Conservation (phyloP, 2,888 invertebrate genomes). For the Plagodis dolabraria region DNA sequence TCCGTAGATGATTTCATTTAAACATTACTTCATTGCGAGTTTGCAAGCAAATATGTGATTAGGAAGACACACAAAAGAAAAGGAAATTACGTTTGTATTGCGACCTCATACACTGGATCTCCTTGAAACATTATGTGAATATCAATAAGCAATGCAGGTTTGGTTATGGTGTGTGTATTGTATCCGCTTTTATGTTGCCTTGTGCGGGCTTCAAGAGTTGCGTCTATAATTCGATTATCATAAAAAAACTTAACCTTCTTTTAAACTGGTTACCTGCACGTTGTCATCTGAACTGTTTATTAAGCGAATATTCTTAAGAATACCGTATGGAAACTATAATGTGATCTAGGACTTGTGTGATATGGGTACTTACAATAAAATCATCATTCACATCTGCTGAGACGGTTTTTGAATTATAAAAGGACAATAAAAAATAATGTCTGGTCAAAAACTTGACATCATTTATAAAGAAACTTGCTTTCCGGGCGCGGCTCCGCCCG, state of each 20-base stretch:
- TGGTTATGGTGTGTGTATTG: conserved; percentile 31
- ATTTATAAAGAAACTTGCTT: too few species aligned
- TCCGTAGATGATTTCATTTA: conserved; percentile 14
- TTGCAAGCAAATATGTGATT: conserved; percentile 29
- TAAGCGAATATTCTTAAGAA: too few species aligned
- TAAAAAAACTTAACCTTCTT: background rate
- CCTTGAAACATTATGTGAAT: conserved; percentile 40
- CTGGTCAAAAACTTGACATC: too few species aligned
- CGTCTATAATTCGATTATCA: background rate
- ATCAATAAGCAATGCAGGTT: conserved; percentile 31
- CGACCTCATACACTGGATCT: conserved; percentile 34
- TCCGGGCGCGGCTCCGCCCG: too few species aligned
- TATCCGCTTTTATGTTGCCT: conserved; percentile 35
- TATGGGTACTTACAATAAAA: too few species aligned
- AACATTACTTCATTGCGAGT: conserved; percentile 16
- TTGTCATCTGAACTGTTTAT: too few species aligned
- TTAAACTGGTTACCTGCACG: too few species aligned
- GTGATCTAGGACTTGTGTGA: too few species aligned
- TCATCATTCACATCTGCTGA: too few species aligned
- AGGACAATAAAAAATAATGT: too few species aligned
- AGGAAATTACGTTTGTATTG: conserved; percentile 36
- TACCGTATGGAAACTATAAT: too few species aligned
- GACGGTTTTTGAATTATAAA: too few species aligned
- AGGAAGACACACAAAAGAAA: conserved; percentile 30
- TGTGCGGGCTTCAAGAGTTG: conserved; percentile 11